Percentiles rank a stretch among this genome's conserved stretches.
phyloP scores from a whole-genome alignment of 2,113 vertebrate genomes.

The Alosa alosa region DNA sequence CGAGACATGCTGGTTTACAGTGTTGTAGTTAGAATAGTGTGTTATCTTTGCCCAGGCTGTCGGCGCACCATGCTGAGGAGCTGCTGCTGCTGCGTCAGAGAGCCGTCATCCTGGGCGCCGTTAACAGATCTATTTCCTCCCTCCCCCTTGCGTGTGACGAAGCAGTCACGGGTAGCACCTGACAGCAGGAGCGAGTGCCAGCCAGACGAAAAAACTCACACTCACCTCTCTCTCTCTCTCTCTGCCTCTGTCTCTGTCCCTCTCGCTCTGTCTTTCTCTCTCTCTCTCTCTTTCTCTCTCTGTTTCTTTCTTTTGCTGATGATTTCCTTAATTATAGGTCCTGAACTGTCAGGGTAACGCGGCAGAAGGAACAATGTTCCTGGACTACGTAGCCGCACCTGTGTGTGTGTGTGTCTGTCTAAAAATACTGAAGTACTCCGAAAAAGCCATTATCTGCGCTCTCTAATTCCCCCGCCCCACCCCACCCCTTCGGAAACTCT shows the following conservation, averaged over 20 bases:
- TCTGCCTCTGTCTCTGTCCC: background rate
- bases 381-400: background rate
- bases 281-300: background rate
- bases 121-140: background rate
- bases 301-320: no score
- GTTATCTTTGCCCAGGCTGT: background rate
- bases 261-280: background rate
- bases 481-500: constrained; percentile 43
- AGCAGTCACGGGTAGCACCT: background rate
- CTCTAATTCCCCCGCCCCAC: constrained; percentile 45
- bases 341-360: no score
- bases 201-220: background rate
- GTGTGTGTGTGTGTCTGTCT: constrained; percentile 48
- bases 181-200: background rate
- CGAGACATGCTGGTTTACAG: background rate
- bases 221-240: background rate
- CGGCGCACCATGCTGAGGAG: background rate
- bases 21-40: background rate
- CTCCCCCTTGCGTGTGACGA: background rate
- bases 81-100: background rate
- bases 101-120: background rate
- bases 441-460: constrained; percentile 51
- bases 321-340: no score
- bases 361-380: background rate
- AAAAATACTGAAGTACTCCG: constrained; percentile 55